These are phyloP conservation scores for Linnaemya vulpina DNA, from an alignment of 2,888 invertebrate genomes.

Conservation along the genomic window DNA sequence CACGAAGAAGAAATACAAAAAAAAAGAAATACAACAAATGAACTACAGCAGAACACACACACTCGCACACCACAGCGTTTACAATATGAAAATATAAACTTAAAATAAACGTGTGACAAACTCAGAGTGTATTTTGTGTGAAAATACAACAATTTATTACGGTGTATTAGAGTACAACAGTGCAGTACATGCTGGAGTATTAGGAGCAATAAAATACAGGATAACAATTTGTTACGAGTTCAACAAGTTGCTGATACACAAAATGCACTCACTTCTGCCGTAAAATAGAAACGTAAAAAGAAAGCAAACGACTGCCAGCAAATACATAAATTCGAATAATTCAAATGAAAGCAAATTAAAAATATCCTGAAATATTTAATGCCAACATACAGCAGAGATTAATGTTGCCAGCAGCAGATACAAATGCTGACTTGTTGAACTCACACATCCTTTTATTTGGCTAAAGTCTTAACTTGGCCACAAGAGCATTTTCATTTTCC, in stretches of 20 bases:
- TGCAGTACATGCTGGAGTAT: conserved; percentile 1
- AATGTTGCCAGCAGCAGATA: background rate
- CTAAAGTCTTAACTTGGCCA: background rate
- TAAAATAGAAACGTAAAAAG: background rate
- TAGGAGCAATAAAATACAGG: conserved; percentile 70
- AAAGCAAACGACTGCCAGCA: background rate
- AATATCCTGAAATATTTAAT: conserved; percentile 30
- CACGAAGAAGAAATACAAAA: no score
- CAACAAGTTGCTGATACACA: conserved; percentile 72
- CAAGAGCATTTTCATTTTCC: background rate
- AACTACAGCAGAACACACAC: conserved; percentile 39
- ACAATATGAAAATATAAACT: conserved; percentile 1
- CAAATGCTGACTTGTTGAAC: background rate
- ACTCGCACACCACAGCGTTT: background rate
- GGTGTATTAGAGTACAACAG: background rate
- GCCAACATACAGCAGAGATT: background rate
- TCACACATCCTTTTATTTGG: background rate
- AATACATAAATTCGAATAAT: conserved; percentile 34
- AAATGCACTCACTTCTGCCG: background rate
- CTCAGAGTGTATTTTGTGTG: background rate
- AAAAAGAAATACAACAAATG: conserved; percentile 41
- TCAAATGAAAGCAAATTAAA: conserved; percentile 30
- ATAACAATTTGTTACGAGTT: conserved; percentile 74
- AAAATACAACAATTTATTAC: conserved; percentile 40
- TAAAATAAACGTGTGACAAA: conserved; percentile 60